Evolutionary conservation across 2,888 invertebrate genomes (phyloP).

Genomic region (Zonitis immaculata): DNA sequence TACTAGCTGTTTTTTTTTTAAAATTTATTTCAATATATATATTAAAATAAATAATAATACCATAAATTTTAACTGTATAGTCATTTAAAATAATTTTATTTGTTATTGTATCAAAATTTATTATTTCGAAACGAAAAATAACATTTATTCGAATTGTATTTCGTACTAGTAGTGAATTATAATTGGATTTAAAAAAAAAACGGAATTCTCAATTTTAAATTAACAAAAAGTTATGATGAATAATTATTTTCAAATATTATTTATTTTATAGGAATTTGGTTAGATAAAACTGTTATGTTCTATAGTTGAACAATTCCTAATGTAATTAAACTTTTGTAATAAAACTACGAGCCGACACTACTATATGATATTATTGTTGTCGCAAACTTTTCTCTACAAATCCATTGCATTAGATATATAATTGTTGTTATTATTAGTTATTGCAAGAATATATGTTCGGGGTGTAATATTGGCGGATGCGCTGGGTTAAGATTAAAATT

Average conservation of each 20-base stretch:
- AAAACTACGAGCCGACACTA: not conserved
- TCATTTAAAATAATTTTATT: not conserved
- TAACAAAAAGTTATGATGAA: not conserved
- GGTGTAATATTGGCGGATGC: too few relatives aligned
- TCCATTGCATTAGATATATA: too few relatives aligned
- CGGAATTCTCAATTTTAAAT: not conserved
- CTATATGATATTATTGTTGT: not conserved
- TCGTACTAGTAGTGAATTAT: not conserved
- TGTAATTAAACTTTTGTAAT: slow-evolving; percentile 1
- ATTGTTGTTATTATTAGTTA: too few relatives aligned
- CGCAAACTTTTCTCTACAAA: too few relatives aligned
- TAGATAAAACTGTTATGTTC: not conserved
- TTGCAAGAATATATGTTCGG: too few relatives aligned
- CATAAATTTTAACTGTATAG: too few relatives aligned
- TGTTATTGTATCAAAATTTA: not conserved
- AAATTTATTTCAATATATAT: too few relatives aligned
- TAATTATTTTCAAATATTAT: too few relatives aligned
- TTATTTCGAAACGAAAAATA: not conserved
- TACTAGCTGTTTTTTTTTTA: too few relatives aligned
- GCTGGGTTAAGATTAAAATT: too few relatives aligned
- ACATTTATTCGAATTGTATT: not conserved
- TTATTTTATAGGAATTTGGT: not conserved
- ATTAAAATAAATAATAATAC: too few relatives aligned
- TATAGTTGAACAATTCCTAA: slow-evolving; percentile 1
- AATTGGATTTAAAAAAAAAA: not conserved